Percentiles rank a stretch among this genome's conserved stretches.
phyloP scores from a whole-genome alignment of 2,113 vertebrate genomes.

The Ciconia maguari region DNA sequence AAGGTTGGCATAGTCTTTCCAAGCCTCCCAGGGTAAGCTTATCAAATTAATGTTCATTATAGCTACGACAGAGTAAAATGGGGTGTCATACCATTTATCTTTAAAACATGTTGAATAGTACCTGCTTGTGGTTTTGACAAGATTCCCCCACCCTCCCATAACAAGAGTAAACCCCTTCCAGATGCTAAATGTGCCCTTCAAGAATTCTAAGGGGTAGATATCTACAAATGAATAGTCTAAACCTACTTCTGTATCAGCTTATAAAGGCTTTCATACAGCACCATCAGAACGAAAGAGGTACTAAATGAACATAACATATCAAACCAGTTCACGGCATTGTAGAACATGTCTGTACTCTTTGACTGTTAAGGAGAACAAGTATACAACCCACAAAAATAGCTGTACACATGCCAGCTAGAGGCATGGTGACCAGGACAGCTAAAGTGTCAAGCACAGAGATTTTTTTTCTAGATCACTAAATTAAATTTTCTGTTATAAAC shows the following conservation, averaged over 20 bases:
- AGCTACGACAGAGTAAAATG: neutral
- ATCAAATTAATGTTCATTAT: neutral
- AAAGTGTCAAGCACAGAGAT: neutral
- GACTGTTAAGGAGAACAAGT: neutral
- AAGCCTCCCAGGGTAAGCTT: neutral
- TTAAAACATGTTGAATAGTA: too few species aligned
- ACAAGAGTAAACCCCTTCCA: neutral
- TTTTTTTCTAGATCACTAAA: neutral
- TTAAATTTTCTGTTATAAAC: neutral
- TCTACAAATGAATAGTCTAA: neutral
- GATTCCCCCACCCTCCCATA: neutral
- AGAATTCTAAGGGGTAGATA: neutral
- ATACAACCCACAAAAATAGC: neutral
- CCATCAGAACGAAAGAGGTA: neutral
- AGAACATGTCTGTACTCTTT: neutral
- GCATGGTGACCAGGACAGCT: neutral
- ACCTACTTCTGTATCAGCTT: neutral
- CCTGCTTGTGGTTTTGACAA: neutral
- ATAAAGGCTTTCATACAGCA: neutral
- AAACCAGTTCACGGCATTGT: neutral
- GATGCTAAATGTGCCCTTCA: neutral
- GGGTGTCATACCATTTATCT: neutral
- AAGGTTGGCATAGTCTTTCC: neutral
- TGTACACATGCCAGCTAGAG: neutral
- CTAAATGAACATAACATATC: fast-evolving